Evolutionary conservation across 2,888 invertebrate genomes (phyloP), one percentile per base, ranked within the genome.

Genomic region (Polia nebulosa): DNA sequence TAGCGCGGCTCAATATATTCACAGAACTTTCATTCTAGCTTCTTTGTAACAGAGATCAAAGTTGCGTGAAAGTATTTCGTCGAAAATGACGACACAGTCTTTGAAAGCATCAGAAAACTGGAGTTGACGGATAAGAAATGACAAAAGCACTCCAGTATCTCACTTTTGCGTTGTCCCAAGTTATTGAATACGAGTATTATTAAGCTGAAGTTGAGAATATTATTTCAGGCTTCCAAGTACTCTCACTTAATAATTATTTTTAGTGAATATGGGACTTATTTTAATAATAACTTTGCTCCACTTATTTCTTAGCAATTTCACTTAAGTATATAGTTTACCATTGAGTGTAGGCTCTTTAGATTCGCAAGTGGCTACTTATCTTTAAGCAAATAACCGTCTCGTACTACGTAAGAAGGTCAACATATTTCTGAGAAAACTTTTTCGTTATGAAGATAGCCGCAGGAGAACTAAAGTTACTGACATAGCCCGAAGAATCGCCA

Each of bases 101-200:
- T 29, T 57, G 64, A 44, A 60, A 52, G 67, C 67, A 65, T 41
- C 52, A 56, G 39, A 58, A 60, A 70, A 68, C 75, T 22, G 56
- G 53, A 61, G 75, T 55, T 74, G 70, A 63, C 59, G 58, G 64
- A 72, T 73, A 64, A 80, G 62, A 73, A 65, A 80, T 73, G 66
- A 82, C 83, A 84, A 84, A 82, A 76, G 73, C 69, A 59, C 55
- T 71, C 64, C 49, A 52, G 60, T 70, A 66, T 76, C 73, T 76
- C 70, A 78, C 75, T 84, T 82, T 76, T 36, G 45, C 63, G 39
- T 66, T 71, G 70, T 70, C 59, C 44, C 60, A 68, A 71, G 59
- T 78, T 78, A 78, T 82, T 80, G 71, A 80, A 80, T 71, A 71
- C 59, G 53, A 60, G 62, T 58, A 66, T 66, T 66, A 70, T 77